Evolutionary conservation across 1,140 invertebrate species (phyloP), one percentile per base, ranked within the genome.

Genomic region (Samia ricini): DNA sequence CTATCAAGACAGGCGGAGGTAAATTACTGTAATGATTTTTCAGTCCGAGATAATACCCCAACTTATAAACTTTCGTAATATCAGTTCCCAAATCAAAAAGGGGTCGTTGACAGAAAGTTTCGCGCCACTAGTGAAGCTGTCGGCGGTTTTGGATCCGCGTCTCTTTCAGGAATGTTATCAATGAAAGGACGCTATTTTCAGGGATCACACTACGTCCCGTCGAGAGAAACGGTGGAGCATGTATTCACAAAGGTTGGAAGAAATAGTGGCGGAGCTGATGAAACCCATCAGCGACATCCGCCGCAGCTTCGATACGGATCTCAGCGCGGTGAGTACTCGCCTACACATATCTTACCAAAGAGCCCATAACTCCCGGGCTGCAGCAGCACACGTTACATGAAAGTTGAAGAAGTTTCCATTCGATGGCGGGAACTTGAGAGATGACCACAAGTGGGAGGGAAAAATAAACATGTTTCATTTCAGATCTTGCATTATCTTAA

Each of bases 221-320:
- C 77, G 83, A 68, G 77, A 82, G 58, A 82, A 81, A 76, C 80
- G 85, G 67, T 88, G 86, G 86, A 90, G 86, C 61, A 90, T 91
- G 88, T 86, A 83, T 68, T 89, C 86, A 4, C 88, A 90, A 61
- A 74, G 88, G 57, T 58, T 91, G 23, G 89, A 91, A 42, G 81
- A 88, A 69, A 89, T 91, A 36, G 84, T 91, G 74, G 85, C 85
- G 73, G 81, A 87, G 81, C 72, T 90, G 83, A 90, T 90, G 89
- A 79, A 73, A 62, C 87, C 89, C 69, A 85, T 89, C 77, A 84
- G 76, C 77, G 85, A 89, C 69, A 61, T 74, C 79, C 78, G 80
- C 72, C 85, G 79, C 48, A 88, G 76, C 76, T 91, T 91, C 80
- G 83, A 91, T 74, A 85, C 81, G 51, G 85, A 91, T 70, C 72